Evolutionary conservation across 1,140 invertebrate genomes (phyloP).

Genomic region (Drosophila parvula): DNA sequence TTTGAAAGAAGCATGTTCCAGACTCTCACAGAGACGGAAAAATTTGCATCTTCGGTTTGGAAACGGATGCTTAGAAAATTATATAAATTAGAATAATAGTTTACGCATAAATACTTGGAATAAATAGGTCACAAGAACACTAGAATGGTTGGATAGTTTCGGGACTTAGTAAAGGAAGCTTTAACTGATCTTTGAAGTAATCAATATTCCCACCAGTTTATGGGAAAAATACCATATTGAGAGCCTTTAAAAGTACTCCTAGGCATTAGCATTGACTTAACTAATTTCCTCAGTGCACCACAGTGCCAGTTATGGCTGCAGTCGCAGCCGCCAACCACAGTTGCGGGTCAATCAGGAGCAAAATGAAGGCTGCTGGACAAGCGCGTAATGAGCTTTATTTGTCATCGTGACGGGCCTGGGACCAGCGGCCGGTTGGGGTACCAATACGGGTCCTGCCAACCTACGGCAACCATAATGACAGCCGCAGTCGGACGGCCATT

Average conservation of each 20-base stretch:
- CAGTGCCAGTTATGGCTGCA: conserved; percentile 18
- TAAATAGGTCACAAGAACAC: background rate
- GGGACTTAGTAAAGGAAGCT: no score
- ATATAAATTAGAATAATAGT: background rate
- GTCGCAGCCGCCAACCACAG: conserved; percentile 15
- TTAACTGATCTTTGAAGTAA: no score
- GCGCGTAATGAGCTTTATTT: conserved; percentile 60
- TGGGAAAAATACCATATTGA: background rate
- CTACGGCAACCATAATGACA: conserved; percentile 39
- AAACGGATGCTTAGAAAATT: background rate
- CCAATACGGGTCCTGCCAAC: background rate
- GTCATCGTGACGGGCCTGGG: conserved; percentile 21
- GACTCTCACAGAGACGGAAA: conserved; percentile 2
- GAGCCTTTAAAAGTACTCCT: background rate
- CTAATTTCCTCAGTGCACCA: background rate
- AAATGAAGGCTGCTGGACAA: conserved; percentile 32
- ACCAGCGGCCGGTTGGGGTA: background rate
- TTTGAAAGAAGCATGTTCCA: conserved; percentile 11
- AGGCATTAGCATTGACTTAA: background rate
- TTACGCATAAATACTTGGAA: background rate
- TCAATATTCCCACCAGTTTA: no score
- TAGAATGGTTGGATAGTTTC: background rate
- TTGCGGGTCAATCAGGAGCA: conserved; percentile 41
- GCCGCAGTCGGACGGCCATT: conserved; percentile 44
- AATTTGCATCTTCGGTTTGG: background rate